Evolutionary conservation across 1,140 invertebrate genomes (phyloP).

Genomic region (Euura saliciscinereae): DNA sequence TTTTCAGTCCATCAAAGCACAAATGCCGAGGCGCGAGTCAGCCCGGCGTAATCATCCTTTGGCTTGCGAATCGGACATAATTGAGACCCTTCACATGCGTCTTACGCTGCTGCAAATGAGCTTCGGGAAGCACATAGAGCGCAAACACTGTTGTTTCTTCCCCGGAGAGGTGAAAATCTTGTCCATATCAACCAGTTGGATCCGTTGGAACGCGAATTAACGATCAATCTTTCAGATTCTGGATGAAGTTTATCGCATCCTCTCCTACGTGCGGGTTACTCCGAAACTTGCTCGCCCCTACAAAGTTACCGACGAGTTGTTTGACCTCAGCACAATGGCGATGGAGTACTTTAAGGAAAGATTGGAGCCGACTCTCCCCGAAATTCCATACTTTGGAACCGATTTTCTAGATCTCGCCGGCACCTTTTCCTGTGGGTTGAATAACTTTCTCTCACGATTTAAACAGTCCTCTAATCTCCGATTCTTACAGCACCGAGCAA

Average conservation of each 20-base stretch:
- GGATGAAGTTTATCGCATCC: constrained; percentile 80
- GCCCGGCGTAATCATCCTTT: constrained; percentile 82
- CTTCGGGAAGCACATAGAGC: constrained; percentile 89
- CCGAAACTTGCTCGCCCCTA: constrained; percentile 81
- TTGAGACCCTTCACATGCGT: constrained; percentile 88
- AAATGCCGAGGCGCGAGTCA: constrained; percentile 87
- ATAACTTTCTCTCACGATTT: constrained; percentile 16
- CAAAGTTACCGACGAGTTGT: constrained; percentile 90
- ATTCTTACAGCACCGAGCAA: constrained; percentile 62
- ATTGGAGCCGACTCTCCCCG: constrained; percentile 84
- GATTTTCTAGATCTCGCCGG: constrained; percentile 79
- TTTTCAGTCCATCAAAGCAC: constrained; percentile 85
- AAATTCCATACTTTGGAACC: constrained; percentile 84
- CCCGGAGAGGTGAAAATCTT: constrained; percentile 79
- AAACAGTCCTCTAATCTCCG: constrained; percentile 16
- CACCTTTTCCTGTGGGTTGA: constrained; percentile 69
- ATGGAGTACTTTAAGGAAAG: constrained; percentile 93
- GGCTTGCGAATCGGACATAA: constrained; percentile 86
- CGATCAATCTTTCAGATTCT: constrained; percentile 59
- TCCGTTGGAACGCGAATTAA: too few relatives aligned
- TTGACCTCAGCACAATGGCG: constrained; percentile 90
- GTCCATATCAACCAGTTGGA: not conserved
- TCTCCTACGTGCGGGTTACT: constrained; percentile 82
- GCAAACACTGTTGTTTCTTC: constrained; percentile 89
- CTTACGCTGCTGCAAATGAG: constrained; percentile 87